Percentiles rank a stretch among this genome's conserved stretches.
Conservation (phyloP, 2,888 invertebrate genomes). For the Acanthopleura granulata region DNA sequence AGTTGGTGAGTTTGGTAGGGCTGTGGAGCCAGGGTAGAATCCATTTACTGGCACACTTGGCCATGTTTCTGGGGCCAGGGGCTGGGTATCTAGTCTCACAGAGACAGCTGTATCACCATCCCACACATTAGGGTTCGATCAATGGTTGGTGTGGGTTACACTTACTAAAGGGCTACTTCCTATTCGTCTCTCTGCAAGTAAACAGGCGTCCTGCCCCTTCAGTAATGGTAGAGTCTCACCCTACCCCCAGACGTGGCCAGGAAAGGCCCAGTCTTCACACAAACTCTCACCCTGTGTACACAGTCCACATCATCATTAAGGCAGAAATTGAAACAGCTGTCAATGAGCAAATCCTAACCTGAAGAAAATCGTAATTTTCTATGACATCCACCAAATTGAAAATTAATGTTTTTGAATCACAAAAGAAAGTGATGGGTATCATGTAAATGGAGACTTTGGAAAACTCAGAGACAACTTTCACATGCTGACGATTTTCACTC, state of each 20-base stretch:
- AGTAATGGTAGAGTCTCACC: no score
- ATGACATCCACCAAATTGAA: background rate
- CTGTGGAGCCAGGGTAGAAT: background rate
- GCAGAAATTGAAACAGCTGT: constrained; percentile 7
- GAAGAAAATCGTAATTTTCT: constrained; percentile 13
- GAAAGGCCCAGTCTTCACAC: no score
- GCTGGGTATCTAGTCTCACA: constrained; percentile 4
- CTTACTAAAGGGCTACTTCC: constrained; percentile 3
- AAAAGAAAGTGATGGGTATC: constrained; percentile 1
- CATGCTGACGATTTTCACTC: constrained; percentile 8
- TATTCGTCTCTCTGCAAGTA: no score
- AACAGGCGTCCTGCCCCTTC: no score
- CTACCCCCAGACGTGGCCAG: no score
- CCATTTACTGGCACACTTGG: constrained; percentile 11
- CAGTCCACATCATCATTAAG: background rate
- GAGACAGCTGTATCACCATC: constrained; percentile 10
- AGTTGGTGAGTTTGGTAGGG: background rate
- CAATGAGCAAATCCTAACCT: background rate
- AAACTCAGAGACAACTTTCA: background rate
- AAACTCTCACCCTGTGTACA: background rate
- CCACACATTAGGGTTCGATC: constrained; percentile 13
- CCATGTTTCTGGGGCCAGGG: constrained; percentile 12
- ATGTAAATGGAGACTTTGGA: constrained; percentile 11
- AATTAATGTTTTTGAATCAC: constrained; percentile 2
- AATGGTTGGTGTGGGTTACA: constrained; percentile 2